A percentile compares a stretch with the other conserved stretches of the same genome.
These are phyloP conservation scores for Schizopygopsis malacanthus DNA, from an alignment of 2,797 vertebrate genomes.

Conservation along the genomic window DNA sequence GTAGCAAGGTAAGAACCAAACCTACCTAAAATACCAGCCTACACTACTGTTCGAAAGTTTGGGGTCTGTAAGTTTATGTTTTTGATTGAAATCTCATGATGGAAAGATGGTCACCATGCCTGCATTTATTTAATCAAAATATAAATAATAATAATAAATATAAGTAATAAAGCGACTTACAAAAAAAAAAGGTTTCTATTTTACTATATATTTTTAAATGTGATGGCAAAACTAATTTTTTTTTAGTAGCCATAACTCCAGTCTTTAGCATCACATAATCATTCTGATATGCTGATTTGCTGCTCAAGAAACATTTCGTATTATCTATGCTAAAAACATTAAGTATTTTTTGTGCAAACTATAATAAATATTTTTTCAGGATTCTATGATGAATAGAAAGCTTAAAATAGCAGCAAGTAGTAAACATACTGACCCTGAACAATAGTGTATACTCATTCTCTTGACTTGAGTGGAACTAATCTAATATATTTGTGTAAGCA, in stretches of 20 bases:
- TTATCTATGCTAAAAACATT: neutral
- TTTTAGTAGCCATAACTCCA: no score
- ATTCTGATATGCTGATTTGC: neutral
- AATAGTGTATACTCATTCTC: neutral
- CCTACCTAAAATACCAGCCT: neutral
- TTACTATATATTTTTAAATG: neutral
- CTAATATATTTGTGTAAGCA: neutral
- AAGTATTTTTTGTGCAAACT: neutral
- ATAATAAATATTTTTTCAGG: neutral
- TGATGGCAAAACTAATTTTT: neutral
- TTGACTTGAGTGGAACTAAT: neutral
- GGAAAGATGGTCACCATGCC: no score
- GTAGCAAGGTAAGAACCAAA: slow-evolving; percentile 83
- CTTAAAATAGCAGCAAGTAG: neutral
- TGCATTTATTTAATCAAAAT: neutral
- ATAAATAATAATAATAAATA: neutral
- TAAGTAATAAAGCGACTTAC: neutral
- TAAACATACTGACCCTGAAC: neutral
- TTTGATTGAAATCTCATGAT: neutral
- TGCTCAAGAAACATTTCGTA: neutral
- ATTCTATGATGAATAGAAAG: neutral
- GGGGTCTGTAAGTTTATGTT: neutral
- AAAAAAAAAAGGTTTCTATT: neutral
- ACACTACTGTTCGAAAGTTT: neutral
- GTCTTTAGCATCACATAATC: neutral